Evolutionary conservation across 1,140 invertebrate species (phyloP), one percentile per base, ranked within the genome.

Genomic region (Heliconius hermathena): DNA sequence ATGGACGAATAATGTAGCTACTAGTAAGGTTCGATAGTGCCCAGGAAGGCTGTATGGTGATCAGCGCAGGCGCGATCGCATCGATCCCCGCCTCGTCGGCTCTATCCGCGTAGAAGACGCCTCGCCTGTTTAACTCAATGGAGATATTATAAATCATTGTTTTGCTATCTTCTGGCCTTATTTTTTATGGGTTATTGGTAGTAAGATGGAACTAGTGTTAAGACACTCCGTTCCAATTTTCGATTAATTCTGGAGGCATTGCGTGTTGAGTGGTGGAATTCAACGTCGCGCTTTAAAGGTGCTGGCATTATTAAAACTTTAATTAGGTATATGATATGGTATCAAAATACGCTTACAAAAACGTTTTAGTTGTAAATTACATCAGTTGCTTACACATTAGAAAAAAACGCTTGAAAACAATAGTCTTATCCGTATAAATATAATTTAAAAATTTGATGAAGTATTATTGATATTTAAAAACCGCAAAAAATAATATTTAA

Each of bases 81-180:
- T 93, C 91, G 91, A 93, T 93, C 88, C 86, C 79, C 79, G 73
- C 85, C 82, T 86, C 78, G 52, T 73, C 81, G 49, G 84, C 82
- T 82, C 76, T 82, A 78, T 81, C 78, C 83, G 41, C 82, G 81
- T 82, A 82, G 80, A 89, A 81, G 87, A 85, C 79, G 83, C 84
- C 84, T 87, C 82, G 86, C 84, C 81, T 83, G 83, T 81, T 85
- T 80, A 83, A 84, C 78, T 84, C 87, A 85, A 84, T 83, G 84
- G 52, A 84, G 70, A 81, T 82, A 1, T 66, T 66, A 26, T 26
- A 66, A 66, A 57, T 22, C 2, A 22, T 22, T 22, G 22, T n/a
- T 18, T 3, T 57, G 8, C 54, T 22, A 57, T 57, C 3, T 9
- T 11, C n/a, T 57, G 54, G 8, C 46, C 9, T 13, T 41, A 41